These are phyloP conservation scores for Crocallis elinguaria DNA, from an alignment of 2,888 invertebrate species.

Conservation along the genomic window DNA sequence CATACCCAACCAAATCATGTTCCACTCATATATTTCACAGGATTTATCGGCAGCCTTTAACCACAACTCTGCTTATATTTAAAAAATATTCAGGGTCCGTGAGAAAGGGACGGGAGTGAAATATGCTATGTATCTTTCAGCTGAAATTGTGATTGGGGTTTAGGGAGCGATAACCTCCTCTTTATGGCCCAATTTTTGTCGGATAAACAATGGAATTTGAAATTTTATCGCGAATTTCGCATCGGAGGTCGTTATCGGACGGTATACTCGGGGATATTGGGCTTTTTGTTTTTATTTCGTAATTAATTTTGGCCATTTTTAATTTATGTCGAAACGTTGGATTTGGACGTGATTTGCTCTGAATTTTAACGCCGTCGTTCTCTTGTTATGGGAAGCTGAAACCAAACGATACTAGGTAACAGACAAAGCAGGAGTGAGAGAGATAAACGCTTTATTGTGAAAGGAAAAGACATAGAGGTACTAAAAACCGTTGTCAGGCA, in stretches of 20 bases:
- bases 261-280: constrained; percentile 37
- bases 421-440: too few relatives aligned
- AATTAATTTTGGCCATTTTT: constrained; percentile 39
- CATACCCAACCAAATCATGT: constrained; percentile 51
- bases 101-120: constrained; percentile 54
- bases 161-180: constrained; percentile 74
- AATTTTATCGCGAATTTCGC: constrained; percentile 62
- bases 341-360: constrained; percentile 32
- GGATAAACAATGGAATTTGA: constrained; percentile 77
- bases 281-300: constrained; percentile 41
- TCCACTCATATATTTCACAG: constrained; percentile 54
- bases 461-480: too few relatives aligned
- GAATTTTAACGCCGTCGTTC: not conserved
- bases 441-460: too few relatives aligned
- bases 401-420: not conserved
- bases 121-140: constrained; percentile 73
- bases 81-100: constrained; percentile 41
- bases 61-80: constrained; percentile 60
- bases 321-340: constrained; percentile 34
- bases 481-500: too few relatives aligned
- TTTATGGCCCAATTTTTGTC: constrained; percentile 79
- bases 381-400: not conserved
- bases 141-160: constrained; percentile 77
- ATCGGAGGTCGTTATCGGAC: constrained; percentile 40
- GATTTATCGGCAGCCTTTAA: constrained; percentile 71